phyloP scores from a whole-genome alignment of 2,797 vertebrate species.

The Enteromius afrohamiltoni region DNA sequence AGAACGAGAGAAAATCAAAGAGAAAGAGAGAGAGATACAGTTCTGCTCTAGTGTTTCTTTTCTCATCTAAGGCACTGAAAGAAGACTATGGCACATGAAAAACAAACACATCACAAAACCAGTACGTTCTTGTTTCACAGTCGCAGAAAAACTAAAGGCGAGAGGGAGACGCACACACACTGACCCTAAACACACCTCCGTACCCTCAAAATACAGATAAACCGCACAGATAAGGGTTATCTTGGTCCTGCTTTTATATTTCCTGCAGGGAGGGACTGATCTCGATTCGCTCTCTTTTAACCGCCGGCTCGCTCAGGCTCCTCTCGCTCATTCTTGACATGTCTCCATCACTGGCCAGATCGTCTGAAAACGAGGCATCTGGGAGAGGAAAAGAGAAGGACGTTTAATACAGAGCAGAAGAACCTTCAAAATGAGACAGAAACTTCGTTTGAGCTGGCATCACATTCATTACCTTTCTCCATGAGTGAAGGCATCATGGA shows the following conservation, averaged over 20 bases:
- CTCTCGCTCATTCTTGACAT: conserved; percentile 76
- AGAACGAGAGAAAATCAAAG: conserved; percentile 32
- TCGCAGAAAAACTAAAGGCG: conserved; percentile 27
- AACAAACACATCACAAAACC: conserved; percentile 48
- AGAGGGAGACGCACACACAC: conserved; percentile 5
- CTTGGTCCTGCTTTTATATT: conserved; percentile 73
- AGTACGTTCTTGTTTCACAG: conserved; percentile 36
- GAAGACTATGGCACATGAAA: conserved; percentile 79
- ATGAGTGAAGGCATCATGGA: conserved; percentile 89
- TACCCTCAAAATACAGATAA: conserved; percentile 10
- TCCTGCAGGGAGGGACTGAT: conserved; percentile 90
- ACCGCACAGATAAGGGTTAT: conserved; percentile 20
- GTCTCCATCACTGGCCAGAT: conserved; percentile 80
- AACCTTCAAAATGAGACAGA: not conserved
- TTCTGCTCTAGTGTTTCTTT: conserved; percentile 72
- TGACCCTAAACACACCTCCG: conserved; percentile 27
- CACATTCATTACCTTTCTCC: conserved; percentile 85
- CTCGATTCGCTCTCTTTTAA: conserved; percentile 92
- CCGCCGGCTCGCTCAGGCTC: conserved; percentile 82
- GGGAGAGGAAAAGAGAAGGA: conserved; percentile 22
- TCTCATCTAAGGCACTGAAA: conserved; percentile 84
- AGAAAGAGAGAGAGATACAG: conserved; percentile 69
- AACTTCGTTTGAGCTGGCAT: not conserved
- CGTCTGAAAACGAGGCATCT: conserved; percentile 86
- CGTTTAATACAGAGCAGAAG: not conserved